These are phyloP conservation scores for Nymphalis c-album DNA, from an alignment of 2,888 invertebrate species.

Conservation along the genomic window DNA sequence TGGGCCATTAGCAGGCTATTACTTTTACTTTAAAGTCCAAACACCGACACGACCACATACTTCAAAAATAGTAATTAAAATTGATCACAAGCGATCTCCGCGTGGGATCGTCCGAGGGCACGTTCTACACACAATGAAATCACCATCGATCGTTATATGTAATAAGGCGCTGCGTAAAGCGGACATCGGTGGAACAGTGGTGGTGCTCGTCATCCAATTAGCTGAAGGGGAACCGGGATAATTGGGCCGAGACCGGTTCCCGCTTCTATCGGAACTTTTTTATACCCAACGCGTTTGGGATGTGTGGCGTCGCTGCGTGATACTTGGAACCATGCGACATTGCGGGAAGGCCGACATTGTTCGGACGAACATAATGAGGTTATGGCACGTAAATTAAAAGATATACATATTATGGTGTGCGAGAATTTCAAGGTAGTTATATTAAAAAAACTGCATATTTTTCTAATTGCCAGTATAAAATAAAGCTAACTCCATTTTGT, in stretches of 20 bases:
- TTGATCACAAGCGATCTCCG: background rate
- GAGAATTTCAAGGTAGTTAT: background rate
- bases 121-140: background rate
- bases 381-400: constrained; percentile 27
- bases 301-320: constrained; percentile 37
- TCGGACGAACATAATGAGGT: constrained; percentile 24
- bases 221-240: constrained; percentile 52
- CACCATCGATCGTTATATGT: constrained; percentile 2
- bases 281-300: constrained; percentile 37
- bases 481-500: no score
- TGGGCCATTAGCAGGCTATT: no score
- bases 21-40: no score
- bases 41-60: no score
- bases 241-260: constrained; percentile 66
- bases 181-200: constrained; percentile 12
- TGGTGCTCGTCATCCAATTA: constrained; percentile 54
- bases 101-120: background rate
- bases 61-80: background rate
- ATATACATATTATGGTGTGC: constrained; percentile 1
- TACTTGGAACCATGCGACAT: constrained; percentile 30
- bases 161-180: constrained; percentile 15
- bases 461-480: no score
- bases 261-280: constrained; percentile 41
- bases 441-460: background rate
- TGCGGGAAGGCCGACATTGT: constrained; percentile 24